Percentiles rank a stretch among this genome's conserved stretches.
phyloP scores from a whole-genome alignment of 2,888 invertebrate species.

The Nipponacmea schrenckii region DNA sequence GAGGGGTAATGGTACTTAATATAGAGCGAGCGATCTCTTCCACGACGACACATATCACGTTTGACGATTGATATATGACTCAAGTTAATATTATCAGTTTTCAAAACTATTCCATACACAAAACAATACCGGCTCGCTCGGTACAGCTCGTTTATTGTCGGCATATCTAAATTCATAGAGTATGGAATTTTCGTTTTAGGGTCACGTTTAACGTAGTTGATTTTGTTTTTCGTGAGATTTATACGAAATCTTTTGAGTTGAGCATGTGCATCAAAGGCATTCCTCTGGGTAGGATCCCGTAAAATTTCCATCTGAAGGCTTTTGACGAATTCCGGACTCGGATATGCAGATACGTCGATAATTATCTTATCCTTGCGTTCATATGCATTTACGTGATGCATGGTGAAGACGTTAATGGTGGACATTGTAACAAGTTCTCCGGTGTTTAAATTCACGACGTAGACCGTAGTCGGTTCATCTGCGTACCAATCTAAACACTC shows the following conservation, averaged over 20 bases:
- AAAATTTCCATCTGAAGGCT: slow-evolving; percentile 45
- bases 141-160: slow-evolving; percentile 58
- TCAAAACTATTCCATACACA: slow-evolving; percentile 58
- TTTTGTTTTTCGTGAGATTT: slow-evolving; percentile 34
- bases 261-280: slow-evolving; percentile 46
- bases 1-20: slow-evolving; percentile 48
- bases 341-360: slow-evolving; percentile 56
- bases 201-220: slow-evolving; percentile 8
- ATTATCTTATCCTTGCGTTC: slow-evolving; percentile 44
- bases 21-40: slow-evolving; percentile 45
- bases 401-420: slow-evolving; percentile 50
- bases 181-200: slow-evolving; percentile 33
- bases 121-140: slow-evolving; percentile 53
- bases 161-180: slow-evolving; percentile 53
- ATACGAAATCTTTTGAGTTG: slow-evolving; percentile 49
- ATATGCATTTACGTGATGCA: slow-evolving; percentile 63
- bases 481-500: slow-evolving; percentile 55
- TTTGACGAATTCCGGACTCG: slow-evolving; percentile 49
- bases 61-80: slow-evolving; percentile 56
- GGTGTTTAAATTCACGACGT: slow-evolving; percentile 48
- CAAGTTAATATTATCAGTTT: slow-evolving; percentile 45
- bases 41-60: slow-evolving; percentile 51
- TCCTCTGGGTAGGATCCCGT: slow-evolving; percentile 40
- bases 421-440: slow-evolving; percentile 40
- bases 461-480: slow-evolving; percentile 43